A percentile compares a stretch with the other conserved stretches of the same genome.
phyloP scores from a whole-genome alignment of 2,797 vertebrate genomes.

The Carcharodon carcharias region DNA sequence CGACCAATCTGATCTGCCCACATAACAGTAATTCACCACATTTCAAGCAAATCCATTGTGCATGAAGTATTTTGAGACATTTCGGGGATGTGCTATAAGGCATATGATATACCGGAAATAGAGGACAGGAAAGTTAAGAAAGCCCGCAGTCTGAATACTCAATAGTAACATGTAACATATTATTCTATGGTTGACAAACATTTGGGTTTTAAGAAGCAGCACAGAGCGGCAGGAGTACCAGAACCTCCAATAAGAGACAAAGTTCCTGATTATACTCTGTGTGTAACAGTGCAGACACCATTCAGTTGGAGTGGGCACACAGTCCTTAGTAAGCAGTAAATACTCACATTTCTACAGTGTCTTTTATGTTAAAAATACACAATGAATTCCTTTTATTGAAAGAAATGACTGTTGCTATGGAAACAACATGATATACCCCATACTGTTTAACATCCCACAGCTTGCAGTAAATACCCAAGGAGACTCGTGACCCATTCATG shows the following conservation, averaged over 20 bases:
- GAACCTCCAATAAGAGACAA: background rate
- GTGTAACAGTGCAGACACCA: background rate
- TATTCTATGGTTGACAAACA: background rate
- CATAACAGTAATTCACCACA: background rate
- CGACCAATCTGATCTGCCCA: background rate
- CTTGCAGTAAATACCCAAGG: background rate
- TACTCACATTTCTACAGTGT: background rate
- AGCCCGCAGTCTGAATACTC: background rate
- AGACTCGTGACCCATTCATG: background rate
- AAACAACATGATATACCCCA: background rate
- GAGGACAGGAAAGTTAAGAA: background rate
- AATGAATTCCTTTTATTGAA: background rate
- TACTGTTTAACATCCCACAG: background rate
- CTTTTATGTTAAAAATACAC: background rate
- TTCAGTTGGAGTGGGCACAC: conserved; percentile 4
- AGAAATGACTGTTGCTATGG: background rate
- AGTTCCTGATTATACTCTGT: background rate
- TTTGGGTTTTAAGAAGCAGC: background rate
- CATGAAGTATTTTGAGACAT: background rate
- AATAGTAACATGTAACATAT: background rate
- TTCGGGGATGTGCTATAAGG: background rate
- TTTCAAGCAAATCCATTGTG: background rate
- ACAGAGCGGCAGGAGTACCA: background rate
- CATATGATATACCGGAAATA: background rate
- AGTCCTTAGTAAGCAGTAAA: background rate